Conservation (phyloP, 2,113 vertebrate species). For the Sapayoa aenigma region DNA sequence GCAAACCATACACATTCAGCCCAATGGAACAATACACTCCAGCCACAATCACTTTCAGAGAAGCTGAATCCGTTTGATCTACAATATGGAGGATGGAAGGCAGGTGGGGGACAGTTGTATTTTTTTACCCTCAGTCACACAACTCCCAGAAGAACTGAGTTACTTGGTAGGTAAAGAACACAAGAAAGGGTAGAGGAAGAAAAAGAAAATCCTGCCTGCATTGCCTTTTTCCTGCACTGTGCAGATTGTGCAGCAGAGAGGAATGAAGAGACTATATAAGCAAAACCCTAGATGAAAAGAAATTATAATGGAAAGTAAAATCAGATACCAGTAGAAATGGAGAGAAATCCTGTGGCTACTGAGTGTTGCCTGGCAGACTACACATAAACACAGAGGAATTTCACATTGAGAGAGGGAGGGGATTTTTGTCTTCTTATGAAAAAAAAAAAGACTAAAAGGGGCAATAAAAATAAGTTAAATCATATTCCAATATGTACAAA, state of each 20-base stretch:
- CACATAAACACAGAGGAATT: not conserved
- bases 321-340: not conserved
- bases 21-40: not conserved
- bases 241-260: not conserved
- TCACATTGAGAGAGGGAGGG: not conserved
- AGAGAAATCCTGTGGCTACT: not conserved
- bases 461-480: conserved; percentile 63
- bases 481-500: conserved; percentile 69
- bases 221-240: not conserved
- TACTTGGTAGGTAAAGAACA: not conserved
- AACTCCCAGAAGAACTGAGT: not conserved
- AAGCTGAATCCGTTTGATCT: conserved; percentile 1
- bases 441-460: conserved; percentile 27
- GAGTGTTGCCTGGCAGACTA: not conserved
- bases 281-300: not conserved
- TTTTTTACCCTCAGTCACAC: not conserved
- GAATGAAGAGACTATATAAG: not conserved
- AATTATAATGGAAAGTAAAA: not conserved
- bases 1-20: conserved; percentile 55
- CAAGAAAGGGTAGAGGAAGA: not conserved
- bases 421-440: not conserved
- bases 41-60: not conserved
- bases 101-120: not conserved
- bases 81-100: not conserved
- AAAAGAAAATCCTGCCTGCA: not conserved